Percentiles rank a stretch among this genome's conserved stretches.
Conservation (phyloP, 2,113 vertebrate species). For the Microtus oregoni region DNA sequence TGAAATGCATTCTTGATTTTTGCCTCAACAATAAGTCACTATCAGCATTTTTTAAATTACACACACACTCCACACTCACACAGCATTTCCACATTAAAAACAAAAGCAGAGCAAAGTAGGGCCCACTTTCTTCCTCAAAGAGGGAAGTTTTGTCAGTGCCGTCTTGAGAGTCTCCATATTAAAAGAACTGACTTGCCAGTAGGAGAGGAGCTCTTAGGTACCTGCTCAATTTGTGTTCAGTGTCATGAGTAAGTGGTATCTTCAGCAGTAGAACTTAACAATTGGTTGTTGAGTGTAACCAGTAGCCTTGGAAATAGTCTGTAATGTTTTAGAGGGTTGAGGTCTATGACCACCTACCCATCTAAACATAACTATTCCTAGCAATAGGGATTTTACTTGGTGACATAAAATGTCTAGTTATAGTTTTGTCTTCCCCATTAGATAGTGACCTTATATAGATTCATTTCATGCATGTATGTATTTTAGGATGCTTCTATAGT, state of each 20-base stretch:
- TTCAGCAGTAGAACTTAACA: neutral
- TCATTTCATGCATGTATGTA: neutral
- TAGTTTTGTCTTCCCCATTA: neutral
- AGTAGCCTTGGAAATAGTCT: neutral
- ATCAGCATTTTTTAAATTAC: slow-evolving; percentile 10
- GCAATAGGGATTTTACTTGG: neutral
- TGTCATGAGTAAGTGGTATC: neutral
- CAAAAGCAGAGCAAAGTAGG: neutral
- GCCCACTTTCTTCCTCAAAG: neutral
- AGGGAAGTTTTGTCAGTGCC: neutral
- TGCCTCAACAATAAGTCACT: slow-evolving; percentile 10
- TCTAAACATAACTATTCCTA: neutral
- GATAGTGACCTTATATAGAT: neutral
- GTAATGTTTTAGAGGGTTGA: neutral
- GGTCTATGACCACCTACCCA: neutral
- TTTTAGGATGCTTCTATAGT: neutral
- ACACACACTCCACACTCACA: no score
- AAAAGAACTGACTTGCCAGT: neutral
- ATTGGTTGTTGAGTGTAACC: neutral
- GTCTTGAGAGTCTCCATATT: neutral
- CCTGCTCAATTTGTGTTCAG: neutral
- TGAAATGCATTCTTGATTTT: slow-evolving; percentile 46
- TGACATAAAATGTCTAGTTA: neutral
- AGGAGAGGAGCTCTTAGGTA: neutral
- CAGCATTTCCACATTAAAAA: neutral